Conservation (phyloP, 2,797 vertebrate genomes). For the Sitta carolinensis region DNA sequence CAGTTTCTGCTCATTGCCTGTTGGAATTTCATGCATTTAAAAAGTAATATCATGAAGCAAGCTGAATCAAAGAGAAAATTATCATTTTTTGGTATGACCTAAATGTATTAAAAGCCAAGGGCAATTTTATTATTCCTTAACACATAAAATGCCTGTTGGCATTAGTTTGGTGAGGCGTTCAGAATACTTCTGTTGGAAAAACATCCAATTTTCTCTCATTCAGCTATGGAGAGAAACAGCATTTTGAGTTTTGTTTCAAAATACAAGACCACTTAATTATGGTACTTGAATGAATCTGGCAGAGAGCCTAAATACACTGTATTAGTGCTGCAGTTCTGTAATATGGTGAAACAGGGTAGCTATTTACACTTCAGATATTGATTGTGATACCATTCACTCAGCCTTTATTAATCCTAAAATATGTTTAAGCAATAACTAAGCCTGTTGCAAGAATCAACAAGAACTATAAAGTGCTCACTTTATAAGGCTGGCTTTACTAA, state of each 20-base stretch:
- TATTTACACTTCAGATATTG: conserved; percentile 20
- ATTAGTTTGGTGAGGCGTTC: neutral
- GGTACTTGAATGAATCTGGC: neutral
- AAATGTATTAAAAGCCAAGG: neutral
- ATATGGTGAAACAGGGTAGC: neutral
- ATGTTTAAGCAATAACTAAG: neutral
- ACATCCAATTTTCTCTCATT: neutral
- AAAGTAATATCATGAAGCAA: neutral
- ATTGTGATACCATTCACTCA: neutral
- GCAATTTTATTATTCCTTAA: neutral
- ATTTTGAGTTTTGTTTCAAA: neutral
- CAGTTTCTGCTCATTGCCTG: neutral
- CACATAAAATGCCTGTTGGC: neutral
- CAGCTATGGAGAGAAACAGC: neutral
- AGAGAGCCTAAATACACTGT: neutral
- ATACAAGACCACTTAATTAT: neutral
- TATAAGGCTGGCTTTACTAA: neutral
- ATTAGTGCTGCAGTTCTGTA: neutral
- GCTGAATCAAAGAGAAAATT: neutral
- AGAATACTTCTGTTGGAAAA: neutral
- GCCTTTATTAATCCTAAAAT: conserved; percentile 29
- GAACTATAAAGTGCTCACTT: neutral
- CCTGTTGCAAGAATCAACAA: neutral
- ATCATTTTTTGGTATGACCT: neutral
- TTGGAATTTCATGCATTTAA: neutral